phyloP scores from a whole-genome alignment of 2,113 vertebrate genomes.

The Notarius quadriscutis region DNA sequence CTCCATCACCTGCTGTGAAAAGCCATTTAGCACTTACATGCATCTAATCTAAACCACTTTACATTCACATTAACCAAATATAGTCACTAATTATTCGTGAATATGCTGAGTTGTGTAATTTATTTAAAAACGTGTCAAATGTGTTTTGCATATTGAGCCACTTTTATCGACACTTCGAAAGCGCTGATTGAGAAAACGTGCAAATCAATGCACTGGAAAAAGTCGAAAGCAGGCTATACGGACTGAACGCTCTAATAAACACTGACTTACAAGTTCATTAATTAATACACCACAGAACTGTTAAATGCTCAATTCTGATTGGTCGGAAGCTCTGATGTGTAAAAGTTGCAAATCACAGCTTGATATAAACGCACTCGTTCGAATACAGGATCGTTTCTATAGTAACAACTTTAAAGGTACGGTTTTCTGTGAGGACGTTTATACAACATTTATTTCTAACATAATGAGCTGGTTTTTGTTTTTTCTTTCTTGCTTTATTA shows the following conservation, averaged over 20 bases:
- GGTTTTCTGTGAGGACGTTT: not conserved
- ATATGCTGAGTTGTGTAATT: not conserved
- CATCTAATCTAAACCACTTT: not conserved
- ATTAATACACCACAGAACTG: not conserved
- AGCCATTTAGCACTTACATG: not conserved
- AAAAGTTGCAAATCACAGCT: not conserved
- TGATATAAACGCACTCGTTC: not conserved
- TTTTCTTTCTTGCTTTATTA: too few species aligned
- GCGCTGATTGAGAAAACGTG: slow-evolving; percentile 8
- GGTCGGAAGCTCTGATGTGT: not conserved
- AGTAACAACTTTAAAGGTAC: not conserved
- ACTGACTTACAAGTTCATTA: not conserved
- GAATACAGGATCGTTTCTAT: not conserved
- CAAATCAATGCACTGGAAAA: not conserved
- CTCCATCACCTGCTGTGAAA: not conserved
- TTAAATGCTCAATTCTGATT: not conserved
- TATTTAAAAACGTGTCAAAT: not conserved
- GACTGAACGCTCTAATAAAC: not conserved
- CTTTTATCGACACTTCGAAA: not conserved
- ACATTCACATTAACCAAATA: slow-evolving; percentile 17
- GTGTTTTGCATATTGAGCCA: not conserved
- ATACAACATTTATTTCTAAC: not conserved
- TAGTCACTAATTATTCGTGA: slow-evolving; percentile 10
- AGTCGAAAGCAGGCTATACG: not conserved
- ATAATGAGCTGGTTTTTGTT: too few species aligned